Evolutionary conservation across 2,888 invertebrate species (phyloP), one percentile per base, ranked within the genome.

Genomic region (Baronia brevicornis): DNA sequence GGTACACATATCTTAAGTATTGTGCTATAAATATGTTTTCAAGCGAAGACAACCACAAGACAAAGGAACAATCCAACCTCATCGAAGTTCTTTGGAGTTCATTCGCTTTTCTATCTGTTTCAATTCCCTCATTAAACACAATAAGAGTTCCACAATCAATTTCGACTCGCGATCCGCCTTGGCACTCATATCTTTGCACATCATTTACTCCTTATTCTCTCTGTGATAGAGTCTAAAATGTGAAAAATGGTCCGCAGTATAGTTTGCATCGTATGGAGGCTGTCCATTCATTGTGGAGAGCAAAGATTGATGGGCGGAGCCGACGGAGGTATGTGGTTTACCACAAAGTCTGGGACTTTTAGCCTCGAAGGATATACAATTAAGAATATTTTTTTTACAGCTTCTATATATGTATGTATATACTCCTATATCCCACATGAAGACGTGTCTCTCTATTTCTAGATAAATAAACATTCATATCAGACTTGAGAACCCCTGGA

Each of bases 91-190:
- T 43, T 41, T 33, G 33, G 42, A 39, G 39, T 46, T 46, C 39
- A 46, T 48, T 45, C 42, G 32, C 56, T 60, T 51, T 65, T 68
- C 69, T 67, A 72, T 77, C 72, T 62, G 60, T 78, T 78, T 74
- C 78, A 77, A 77, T 79, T 77, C 79, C 67, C 75, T 79, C 78
- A 79, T 79, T 80, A 78, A 71, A 61, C 61, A 64, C 71, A 69
- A 71, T 74, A 73, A 72, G 72, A 75, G 62, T 72, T 73, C 60
- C 58, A 70, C 75, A 73, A 79, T 80, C 77, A 80, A 80, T 80
- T 78, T 70, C 61, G 59, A 55, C 54, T 58, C 54, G 45, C 55
- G 64, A 55, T 60, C 62, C 63, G 58, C 62, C 61, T 59, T 48
- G 35, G 43, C 63, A 41, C 46, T 15, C 17, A 19, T 54, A 51